These are phyloP conservation scores for Empidonax alnorum DNA, from an alignment of 2,113 vertebrate genomes.

Conservation along the genomic window DNA sequence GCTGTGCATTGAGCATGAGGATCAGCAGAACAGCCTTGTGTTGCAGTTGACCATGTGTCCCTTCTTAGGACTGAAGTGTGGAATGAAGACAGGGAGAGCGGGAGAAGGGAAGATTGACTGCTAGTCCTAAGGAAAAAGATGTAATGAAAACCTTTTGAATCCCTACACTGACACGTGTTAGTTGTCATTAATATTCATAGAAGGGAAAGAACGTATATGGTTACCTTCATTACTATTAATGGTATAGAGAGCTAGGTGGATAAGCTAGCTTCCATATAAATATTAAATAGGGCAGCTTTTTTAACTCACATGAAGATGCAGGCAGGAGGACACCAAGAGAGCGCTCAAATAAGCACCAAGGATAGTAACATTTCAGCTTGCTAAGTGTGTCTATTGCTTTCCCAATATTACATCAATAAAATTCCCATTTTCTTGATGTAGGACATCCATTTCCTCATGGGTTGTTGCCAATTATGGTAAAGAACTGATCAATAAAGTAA, in stretches of 20 bases:
- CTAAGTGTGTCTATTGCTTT: background rate
- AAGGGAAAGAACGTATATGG: background rate
- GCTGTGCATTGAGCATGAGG: fast-evolving
- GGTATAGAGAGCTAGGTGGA: background rate
- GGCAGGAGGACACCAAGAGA: background rate
- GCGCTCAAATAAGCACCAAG: background rate
- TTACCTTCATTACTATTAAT: background rate
- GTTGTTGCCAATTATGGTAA: background rate
- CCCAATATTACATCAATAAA: conserved; percentile 16
- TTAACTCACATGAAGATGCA: background rate
- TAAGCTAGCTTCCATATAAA: background rate
- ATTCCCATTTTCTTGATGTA: conserved; percentile 23
- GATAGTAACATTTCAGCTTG: background rate
- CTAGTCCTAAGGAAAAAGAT: background rate
- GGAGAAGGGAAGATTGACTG: background rate
- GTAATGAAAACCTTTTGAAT: background rate
- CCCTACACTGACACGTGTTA: background rate
- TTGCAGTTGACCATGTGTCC: fast-evolving
- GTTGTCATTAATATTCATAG: background rate
- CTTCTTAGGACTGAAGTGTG: no score
- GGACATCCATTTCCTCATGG: conserved; percentile 1
- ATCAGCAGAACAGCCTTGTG: background rate
- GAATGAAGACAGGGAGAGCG: fast-evolving
- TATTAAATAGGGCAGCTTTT: background rate
- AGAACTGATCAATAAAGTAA: conserved; percentile 11